Evolutionary conservation across 2,797 vertebrate species (phyloP).

Genomic region (Capromys pilorides): DNA sequence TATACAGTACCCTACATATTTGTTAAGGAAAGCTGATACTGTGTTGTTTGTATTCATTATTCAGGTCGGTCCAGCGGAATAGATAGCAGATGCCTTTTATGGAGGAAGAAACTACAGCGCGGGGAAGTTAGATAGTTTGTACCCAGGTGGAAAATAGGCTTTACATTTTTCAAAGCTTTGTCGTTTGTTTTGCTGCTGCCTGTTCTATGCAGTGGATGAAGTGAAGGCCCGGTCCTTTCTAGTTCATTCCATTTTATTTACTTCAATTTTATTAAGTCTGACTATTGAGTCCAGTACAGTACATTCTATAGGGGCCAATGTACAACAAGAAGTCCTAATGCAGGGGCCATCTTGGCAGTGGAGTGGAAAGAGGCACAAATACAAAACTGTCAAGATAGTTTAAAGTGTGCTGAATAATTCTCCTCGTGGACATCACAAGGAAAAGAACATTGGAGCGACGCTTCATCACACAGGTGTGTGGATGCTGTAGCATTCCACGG

Average conservation of each 20-base stretch:
- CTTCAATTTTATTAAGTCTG: neutral
- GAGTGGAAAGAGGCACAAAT: neutral
- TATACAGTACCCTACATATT: neutral
- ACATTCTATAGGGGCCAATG: neutral
- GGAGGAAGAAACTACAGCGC: neutral
- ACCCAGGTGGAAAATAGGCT: neutral
- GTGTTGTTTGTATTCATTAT: neutral
- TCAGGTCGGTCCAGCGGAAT: neutral
- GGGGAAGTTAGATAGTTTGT: neutral
- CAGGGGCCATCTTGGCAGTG: neutral
- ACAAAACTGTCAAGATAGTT: neutral
- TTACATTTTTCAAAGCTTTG: neutral
- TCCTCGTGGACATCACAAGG: neutral
- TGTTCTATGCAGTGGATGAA: neutral
- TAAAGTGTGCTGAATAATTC: neutral
- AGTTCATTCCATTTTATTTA: neutral
- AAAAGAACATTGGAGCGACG: neutral
- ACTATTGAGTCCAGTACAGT: neutral
- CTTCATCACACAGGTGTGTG: neutral
- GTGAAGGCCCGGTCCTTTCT: neutral
- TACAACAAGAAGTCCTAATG: neutral
- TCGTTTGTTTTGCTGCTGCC: neutral
- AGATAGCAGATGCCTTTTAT: neutral
- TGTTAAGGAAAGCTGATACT: neutral
- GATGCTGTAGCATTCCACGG: constrained; percentile 13